Percentiles rank a stretch among this genome's conserved stretches.
These are phyloP conservation scores for Maconellicoccus hirsutus DNA, from an alignment of 1,140 invertebrate species.

Conservation along the genomic window DNA sequence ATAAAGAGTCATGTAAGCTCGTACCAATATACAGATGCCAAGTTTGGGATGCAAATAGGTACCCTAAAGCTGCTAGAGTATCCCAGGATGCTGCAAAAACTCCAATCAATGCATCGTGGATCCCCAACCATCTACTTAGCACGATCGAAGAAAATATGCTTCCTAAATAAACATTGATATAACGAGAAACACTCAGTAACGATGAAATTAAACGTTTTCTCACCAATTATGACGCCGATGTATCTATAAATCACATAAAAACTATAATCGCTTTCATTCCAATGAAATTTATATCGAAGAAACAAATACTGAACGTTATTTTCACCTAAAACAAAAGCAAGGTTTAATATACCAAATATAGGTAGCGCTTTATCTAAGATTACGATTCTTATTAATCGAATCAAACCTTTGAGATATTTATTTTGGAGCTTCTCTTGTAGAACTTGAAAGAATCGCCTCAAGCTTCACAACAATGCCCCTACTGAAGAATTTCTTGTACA, in stretches of 20 bases:
- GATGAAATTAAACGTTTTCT: neutral
- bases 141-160: neutral
- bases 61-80: slow-evolving; percentile 18
- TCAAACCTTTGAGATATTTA: too few species aligned
- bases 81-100: neutral
- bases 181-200: too few species aligned
- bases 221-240: neutral
- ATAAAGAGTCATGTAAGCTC: too few species aligned
- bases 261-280: slow-evolving; percentile 28
- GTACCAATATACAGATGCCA: too few species aligned
- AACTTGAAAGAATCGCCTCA: too few species aligned
- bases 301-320: slow-evolving; percentile 29
- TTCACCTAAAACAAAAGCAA: slow-evolving; percentile 27
- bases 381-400: too few species aligned
- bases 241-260: slow-evolving; percentile 19
- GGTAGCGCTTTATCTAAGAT: too few species aligned
- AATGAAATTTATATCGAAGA: slow-evolving; percentile 29
- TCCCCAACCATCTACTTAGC: neutral
- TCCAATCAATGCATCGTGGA: slow-evolving; percentile 20
- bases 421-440: too few species aligned
- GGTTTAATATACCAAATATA: too few species aligned
- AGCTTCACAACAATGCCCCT: too few species aligned
- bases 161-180: too few species aligned
- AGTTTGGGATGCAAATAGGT: neutral
- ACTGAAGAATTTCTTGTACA: too few species aligned